Base-by-base conservation (phyloP, 1,140 invertebrate species). In the Acromyrmex echinatior region DNA sequence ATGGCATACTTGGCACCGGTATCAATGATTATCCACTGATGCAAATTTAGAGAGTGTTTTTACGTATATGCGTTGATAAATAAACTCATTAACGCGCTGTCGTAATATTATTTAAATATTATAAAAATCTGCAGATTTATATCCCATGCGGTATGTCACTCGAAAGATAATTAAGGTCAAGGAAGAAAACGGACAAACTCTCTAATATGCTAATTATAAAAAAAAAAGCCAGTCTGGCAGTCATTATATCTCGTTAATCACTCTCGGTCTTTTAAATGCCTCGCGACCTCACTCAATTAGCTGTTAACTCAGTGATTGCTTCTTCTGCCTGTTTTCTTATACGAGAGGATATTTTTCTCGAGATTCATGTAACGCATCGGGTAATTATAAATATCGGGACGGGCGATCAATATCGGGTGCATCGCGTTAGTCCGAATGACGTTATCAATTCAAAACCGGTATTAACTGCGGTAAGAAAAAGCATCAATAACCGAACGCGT, bases 401-500 rank as follows among this genome's bases (percentile, higher is more conserved):
- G 49, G 45, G 7, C 79, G 79, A 89, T 86, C 53, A 25, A 45
- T 62, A 81, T 89, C 85, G 65, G 65, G 79, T 74, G 66, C 60
- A 73, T 88, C 56, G 63, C 58, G 53, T 80, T 58, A 35, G 62
- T n/a, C 31, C 66, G 78, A 81, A 45, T 58, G 82, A 90, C 89
- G 74, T 86, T 91, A 91, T 90, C 81, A 78, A 76, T 60, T 53
- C 56, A 51, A 85, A 90, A 66, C 70, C 80, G 76, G 85, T 86
- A 90, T 90, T 90, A 88, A 87, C 65, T 28, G 62, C 35, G 84
- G 68, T 60, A 77, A 90, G 86, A 87, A 86, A 90, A 87, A 76
- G 78, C 89, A 90, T 90, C 79, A 89, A 90, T 90, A 90, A 90
- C 87, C 74, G 62, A 53, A 31, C 31, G 81, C 49, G 76, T 90